Percentiles rank a stretch among this genome's conserved stretches.
These are phyloP conservation scores for Collichthys lucidus DNA, from an alignment of 2,113 vertebrate genomes.

Conservation along the genomic window DNA sequence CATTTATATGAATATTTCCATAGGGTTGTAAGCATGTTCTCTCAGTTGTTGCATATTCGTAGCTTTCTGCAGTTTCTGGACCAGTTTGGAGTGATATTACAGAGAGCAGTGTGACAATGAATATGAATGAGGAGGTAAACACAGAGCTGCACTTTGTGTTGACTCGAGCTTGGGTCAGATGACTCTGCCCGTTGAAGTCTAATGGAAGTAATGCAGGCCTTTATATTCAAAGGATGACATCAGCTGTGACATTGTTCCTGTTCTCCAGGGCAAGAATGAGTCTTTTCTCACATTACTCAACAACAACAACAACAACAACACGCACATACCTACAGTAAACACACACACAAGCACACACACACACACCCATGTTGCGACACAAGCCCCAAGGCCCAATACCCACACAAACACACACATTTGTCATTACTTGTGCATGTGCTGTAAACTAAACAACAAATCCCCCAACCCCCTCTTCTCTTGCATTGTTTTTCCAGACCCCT, in stretches of 20 bases:
- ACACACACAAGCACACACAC: neutral
- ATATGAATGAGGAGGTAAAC: slow-evolving; percentile 78
- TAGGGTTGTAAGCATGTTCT: neutral
- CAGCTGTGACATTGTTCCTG: slow-evolving; percentile 83
- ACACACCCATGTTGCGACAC: slow-evolving; percentile 3
- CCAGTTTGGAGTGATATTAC: slow-evolving; percentile 40
- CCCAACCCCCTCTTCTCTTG: slow-evolving; percentile 44
- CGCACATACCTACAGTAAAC: slow-evolving; percentile 18
- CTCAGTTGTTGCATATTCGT: slow-evolving; percentile 5
- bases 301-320: slow-evolving; percentile 24
- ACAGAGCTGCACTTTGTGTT: slow-evolving; percentile 76
- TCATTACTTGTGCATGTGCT: slow-evolving; percentile 55
- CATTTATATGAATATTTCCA: neutral
- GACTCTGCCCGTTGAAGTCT: slow-evolving; percentile 58
- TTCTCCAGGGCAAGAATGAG: slow-evolving; percentile 80
- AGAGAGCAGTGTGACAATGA: slow-evolving; percentile 65
- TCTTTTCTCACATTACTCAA: slow-evolving; percentile 69
- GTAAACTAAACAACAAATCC: slow-evolving; percentile 60
- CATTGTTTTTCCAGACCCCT: slow-evolving; percentile 76
- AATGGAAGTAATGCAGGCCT: slow-evolving; percentile 72
- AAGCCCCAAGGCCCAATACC: neutral
- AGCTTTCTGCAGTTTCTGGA: neutral
- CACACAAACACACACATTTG: slow-evolving; percentile 50
- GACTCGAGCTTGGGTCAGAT: slow-evolving; percentile 57
- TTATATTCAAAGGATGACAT: slow-evolving; percentile 84